phyloP scores from a whole-genome alignment of 2,113 vertebrate genomes.

The Pollachius pollachius region DNA sequence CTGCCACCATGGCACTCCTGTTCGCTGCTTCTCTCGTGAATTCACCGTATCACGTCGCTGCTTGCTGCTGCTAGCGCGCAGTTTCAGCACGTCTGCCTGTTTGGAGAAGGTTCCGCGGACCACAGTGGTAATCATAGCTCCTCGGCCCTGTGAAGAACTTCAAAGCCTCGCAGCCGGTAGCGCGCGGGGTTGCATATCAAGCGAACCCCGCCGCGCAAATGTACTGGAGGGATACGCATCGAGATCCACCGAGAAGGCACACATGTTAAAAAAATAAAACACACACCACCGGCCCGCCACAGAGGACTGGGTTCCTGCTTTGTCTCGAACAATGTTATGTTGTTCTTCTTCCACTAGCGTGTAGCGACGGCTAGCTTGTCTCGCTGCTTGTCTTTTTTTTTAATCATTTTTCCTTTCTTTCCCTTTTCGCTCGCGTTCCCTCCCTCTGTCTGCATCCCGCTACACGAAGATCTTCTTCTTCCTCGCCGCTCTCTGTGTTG shows the following conservation, averaged over 20 bases:
- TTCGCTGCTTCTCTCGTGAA: too few relatives aligned
- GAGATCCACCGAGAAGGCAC: not conserved
- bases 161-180: conserved; percentile 29
- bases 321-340: not conserved
- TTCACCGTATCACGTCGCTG: too few relatives aligned
- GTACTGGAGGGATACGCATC: not conserved
- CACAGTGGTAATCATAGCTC: conserved; percentile 52
- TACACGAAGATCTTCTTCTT: conserved; percentile 37
- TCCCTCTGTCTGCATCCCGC: conserved; percentile 24
- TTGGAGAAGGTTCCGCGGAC: conserved; percentile 39
- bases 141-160: conserved; percentile 55
- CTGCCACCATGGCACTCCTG: too few relatives aligned
- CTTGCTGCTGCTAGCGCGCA: conserved; percentile 24
- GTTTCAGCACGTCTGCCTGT: conserved; percentile 33
- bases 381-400: not conserved
- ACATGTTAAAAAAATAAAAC: conserved; percentile 22
- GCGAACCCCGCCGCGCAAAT: conserved; percentile 31
- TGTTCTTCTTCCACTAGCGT: conserved; percentile 39
- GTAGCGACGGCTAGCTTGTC: not conserved
- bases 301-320: not conserved
- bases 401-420: conserved; percentile 17
- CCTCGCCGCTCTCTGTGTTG: conserved; percentile 11
- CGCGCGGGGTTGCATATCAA: conserved; percentile 54
- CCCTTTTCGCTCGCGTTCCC: conserved; percentile 33
- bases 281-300: too few relatives aligned